Base-by-base conservation (phyloP, 2,888 invertebrate species). In the Rotaria socialis region DNA sequence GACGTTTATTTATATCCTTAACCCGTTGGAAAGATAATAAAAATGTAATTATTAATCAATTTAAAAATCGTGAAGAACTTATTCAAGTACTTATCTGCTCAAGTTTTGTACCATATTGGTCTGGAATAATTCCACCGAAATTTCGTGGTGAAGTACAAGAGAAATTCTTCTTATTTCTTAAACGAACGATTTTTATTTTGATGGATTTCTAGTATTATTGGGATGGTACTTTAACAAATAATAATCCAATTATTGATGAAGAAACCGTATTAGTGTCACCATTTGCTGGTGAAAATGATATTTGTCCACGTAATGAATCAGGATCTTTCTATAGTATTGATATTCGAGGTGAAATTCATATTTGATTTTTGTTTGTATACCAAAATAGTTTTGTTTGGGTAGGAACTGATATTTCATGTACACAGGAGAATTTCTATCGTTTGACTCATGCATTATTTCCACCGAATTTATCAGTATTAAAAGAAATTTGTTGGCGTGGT, bases 191-290 rank as follows among this genome's bases (percentile, higher is more conserved):
- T 35, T 35, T 35, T 35, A 35, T 35, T 35, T 35, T 35, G 35
- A 35, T 35, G 35, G 2, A 35, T 86, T 88, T 90, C 58, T 89
- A 92, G 90, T 88, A 90, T 60, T 97, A 96, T 91, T 95, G 97
- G 94, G 97, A 98, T 90, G 97, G 97, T 11, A 97, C 96, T 14
- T 95, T 96, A 90, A 96, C 96, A 86, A 95, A 97, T 91, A 98
- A 98, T 92, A 92, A 97, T 88, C 97, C 97, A 0, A 94, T 95
- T 2, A 92, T 96, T 85, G 96, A 97, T 90, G 95, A 96, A 90
- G 95, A 96, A 90, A 97, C 97, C 0, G 94, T 98, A 88, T 97
- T 97, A 0, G 95, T 98, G 47, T 96, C 96, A 89, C 97, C 97
- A 0, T 98, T 97, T 91, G 84, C 84, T 41, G 96, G 96, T 89